phyloP scores from a whole-genome alignment of 2,797 vertebrate species.

The Cephalopachus bancanus region DNA sequence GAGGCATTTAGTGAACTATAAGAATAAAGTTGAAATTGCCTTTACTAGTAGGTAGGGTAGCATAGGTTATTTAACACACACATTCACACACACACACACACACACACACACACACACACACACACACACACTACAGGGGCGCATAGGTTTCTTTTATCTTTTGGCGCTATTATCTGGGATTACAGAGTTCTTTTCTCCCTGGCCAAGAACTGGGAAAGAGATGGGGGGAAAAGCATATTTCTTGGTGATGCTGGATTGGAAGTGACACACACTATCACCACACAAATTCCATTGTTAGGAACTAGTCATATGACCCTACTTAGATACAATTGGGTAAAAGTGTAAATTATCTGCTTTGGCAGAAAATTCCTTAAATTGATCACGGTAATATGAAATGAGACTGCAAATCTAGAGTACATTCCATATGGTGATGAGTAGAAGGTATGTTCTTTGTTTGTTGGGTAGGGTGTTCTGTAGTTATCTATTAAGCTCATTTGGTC shows the following conservation, averaged over 20 bases:
- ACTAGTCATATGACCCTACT: not conserved
- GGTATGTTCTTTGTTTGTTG: not conserved
- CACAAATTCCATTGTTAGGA: not conserved
- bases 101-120: not conserved
- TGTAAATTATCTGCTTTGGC: not conserved
- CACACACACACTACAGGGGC: too few species aligned
- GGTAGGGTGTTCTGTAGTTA: not conserved
- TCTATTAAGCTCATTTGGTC: not conserved
- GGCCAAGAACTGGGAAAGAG: not conserved
- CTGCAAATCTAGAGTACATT: not conserved
- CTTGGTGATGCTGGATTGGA: not conserved
- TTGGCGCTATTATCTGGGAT: not conserved
- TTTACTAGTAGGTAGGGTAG: not conserved
- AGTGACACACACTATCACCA: not conserved
- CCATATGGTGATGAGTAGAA: not conserved
- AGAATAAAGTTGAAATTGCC: not conserved
- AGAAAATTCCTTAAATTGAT: not conserved
- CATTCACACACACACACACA: too few species aligned
- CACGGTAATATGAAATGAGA: not conserved
- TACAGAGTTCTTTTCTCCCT: not conserved
- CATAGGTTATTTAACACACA: not conserved
- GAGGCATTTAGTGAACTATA: not conserved
- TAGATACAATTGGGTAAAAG: not conserved
- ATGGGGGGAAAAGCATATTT: not conserved
- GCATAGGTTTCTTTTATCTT: not conserved